phyloP scores from a whole-genome alignment of 2,113 vertebrate genomes.

The Pteruthius melanotis region DNA sequence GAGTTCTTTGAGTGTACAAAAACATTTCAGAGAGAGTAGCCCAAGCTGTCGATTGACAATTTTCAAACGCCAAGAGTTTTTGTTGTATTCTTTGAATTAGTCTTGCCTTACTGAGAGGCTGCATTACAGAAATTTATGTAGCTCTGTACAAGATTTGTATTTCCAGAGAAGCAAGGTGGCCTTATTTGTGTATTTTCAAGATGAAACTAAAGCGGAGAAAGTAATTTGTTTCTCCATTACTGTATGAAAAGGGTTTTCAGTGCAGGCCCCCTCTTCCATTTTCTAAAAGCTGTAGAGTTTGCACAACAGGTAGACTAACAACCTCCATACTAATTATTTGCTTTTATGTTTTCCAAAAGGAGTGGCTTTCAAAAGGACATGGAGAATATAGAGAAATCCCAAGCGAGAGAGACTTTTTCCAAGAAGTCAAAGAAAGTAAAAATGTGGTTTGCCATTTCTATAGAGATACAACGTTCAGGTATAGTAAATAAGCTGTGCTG shows the following conservation, averaged over 20 bases:
- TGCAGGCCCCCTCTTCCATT: not conserved
- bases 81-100: not conserved
- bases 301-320: not conserved
- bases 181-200: not conserved
- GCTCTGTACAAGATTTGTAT: not conserved
- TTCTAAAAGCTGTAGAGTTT: not conserved
- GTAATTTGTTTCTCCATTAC: not conserved
- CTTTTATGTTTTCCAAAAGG: slow-evolving; percentile 74
- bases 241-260: not conserved
- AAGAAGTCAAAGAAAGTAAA: slow-evolving; percentile 95
- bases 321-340: not conserved
- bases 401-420: slow-evolving; percentile 95
- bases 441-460: slow-evolving; percentile 98
- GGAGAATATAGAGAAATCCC: slow-evolving; percentile 93
- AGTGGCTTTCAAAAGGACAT: slow-evolving; percentile 96
- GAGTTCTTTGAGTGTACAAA: not conserved
- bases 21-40: not conserved
- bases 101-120: not conserved
- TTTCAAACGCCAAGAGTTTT: not conserved
- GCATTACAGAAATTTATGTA: not conserved
- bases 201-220: not conserved
- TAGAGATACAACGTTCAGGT: slow-evolving; percentile 92
- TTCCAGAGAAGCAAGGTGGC: not conserved
- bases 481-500: slow-evolving; percentile 5
- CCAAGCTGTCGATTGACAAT: not conserved